A percentile compares a stretch with the other conserved stretches of the same genome.
Conservation (phyloP, 2,113 vertebrate species). For the Smithornis capensis region DNA sequence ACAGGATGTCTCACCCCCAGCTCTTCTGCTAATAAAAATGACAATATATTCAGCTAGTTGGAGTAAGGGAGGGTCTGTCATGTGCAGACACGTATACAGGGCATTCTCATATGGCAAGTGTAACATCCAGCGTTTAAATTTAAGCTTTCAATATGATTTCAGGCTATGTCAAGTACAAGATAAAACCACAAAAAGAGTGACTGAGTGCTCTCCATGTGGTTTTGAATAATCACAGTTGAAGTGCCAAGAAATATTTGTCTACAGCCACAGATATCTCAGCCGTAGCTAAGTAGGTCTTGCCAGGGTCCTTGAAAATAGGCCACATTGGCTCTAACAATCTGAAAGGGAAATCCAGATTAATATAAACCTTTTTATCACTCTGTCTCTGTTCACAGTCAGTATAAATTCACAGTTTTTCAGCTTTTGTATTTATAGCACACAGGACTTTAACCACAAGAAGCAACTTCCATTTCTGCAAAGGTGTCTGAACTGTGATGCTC, state of each 20-base stretch:
- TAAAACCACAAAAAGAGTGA: not conserved
- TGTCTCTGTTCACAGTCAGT: constrained; percentile 1
- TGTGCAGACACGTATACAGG: not conserved
- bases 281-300: not conserved
- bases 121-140: not conserved
- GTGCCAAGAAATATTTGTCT: not conserved
- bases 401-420: constrained; percentile 25
- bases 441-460: not conserved
- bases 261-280: not conserved
- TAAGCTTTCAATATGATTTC: not conserved
- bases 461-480: not conserved
- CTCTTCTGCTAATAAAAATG: not conserved
- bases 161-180: not conserved
- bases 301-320: constrained; percentile 30
- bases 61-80: not conserved
- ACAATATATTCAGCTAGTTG: not conserved
- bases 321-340: not conserved
- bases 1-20: not conserved
- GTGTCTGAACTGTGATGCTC: not conserved
- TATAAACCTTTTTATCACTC: not conserved
- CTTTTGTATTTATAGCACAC: constrained; percentile 20
- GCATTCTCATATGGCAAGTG: not conserved
- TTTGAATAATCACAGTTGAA: not conserved
- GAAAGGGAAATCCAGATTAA: constrained; percentile 46
- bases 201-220: not conserved